phyloP scores from a whole-genome alignment of 1,140 invertebrate genomes.

The Magallana gigas region DNA sequence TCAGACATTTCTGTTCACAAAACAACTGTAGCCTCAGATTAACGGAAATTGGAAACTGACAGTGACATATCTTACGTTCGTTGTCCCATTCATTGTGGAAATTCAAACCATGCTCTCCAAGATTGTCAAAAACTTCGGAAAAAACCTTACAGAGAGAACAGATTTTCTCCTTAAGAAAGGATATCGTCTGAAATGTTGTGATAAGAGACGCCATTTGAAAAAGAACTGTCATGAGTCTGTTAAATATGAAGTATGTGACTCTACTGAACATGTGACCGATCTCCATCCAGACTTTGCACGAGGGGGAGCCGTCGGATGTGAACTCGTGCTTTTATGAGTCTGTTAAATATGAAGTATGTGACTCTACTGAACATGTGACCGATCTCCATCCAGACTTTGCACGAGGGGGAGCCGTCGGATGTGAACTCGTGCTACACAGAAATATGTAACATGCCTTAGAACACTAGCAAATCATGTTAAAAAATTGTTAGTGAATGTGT shows the following conservation, averaged over 20 bases:
- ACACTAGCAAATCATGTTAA: constrained; percentile 30
- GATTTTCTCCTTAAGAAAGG: constrained; percentile 10
- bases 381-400: constrained; percentile 16
- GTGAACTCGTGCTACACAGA: too few relatives aligned
- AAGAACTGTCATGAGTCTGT: constrained; percentile 23
- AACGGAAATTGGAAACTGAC: not conserved
- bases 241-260: constrained; percentile 32
- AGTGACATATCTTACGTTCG: not conserved
- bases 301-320: not conserved
- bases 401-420: not conserved
- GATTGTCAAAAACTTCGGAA: constrained; percentile 3
- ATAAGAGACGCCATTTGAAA: not conserved
- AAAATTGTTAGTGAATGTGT: constrained; percentile 44
- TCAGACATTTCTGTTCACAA: not conserved
- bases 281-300: constrained; percentile 25
- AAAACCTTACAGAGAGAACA: constrained; percentile 10
- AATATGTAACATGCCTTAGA: too few relatives aligned
- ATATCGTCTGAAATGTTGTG: constrained; percentile 49
- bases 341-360: constrained; percentile 29
- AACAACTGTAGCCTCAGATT: not conserved
- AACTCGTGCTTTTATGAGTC: too few relatives aligned
- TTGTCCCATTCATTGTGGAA: constrained; percentile 31
- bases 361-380: constrained; percentile 16
- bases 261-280: constrained; percentile 11
- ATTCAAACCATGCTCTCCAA: not conserved